Evolutionary conservation across 2,797 vertebrate species (phyloP).

Genomic region (Rousettus madagascariensis): DNA sequence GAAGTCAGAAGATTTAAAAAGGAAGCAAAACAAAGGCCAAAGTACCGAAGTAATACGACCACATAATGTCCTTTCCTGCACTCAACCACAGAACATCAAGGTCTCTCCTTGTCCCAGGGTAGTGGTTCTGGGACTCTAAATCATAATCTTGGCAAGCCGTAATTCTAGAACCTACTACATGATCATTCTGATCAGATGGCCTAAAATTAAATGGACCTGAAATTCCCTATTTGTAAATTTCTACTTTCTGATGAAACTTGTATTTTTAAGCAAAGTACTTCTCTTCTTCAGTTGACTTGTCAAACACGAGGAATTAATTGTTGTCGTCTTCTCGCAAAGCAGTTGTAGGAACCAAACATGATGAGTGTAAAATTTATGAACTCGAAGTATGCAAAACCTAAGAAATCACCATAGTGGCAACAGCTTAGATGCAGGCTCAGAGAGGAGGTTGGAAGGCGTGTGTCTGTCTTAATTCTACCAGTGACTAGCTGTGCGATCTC

Average conservation of each 20-base stretch:
- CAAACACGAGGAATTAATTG: background rate
- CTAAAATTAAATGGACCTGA: background rate
- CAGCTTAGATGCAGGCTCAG: background rate
- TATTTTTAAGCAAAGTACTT: background rate
- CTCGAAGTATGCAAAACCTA: background rate
- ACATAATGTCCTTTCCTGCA: background rate
- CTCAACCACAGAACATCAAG: background rate
- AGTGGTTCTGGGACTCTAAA: background rate
- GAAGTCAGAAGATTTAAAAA: background rate
- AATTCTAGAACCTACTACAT: background rate
- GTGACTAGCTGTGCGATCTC: background rate
- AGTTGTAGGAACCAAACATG: background rate
- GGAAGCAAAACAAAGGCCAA: conserved; percentile 17
- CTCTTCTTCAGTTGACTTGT: conserved; percentile 16
- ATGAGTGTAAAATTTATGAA: background rate
- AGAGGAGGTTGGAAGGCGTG: background rate
- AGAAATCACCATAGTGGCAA: background rate
- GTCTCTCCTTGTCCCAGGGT: background rate
- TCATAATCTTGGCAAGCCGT: background rate
- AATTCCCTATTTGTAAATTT: background rate
- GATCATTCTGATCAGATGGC: background rate
- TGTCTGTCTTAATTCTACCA: background rate
- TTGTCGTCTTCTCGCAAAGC: conserved; percentile 2
- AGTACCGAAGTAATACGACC: background rate
- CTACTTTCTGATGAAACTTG: background rate